These are phyloP conservation scores for Drosophila infuscata DNA, from an alignment of 2,888 invertebrate species.

Conservation along the genomic window DNA sequence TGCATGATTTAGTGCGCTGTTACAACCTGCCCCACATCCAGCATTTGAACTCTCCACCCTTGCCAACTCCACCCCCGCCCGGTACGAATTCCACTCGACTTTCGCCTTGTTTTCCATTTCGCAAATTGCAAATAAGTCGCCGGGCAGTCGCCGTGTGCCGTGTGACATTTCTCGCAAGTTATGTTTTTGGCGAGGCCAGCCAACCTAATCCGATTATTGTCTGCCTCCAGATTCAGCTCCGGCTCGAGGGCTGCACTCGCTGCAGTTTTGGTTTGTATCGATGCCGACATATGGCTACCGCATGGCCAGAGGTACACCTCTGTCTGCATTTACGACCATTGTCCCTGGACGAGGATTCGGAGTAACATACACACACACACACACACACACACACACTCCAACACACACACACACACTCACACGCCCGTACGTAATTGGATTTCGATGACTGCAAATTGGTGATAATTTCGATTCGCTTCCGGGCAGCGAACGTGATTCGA, in stretches of 20 bases:
- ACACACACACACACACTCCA: slow-evolving; percentile 15
- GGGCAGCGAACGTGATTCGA: slow-evolving; percentile 70
- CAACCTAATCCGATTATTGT: slow-evolving; percentile 74
- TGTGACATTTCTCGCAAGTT: slow-evolving; percentile 81
- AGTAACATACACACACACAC: slow-evolving; percentile 32
- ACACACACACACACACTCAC: slow-evolving; percentile 31
- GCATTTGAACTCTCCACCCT: slow-evolving; percentile 11
- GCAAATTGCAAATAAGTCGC: slow-evolving; percentile 80
- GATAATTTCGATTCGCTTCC: slow-evolving; percentile 82
- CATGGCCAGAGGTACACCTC: slow-evolving; percentile 40
- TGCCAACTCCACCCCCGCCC: not conserved
- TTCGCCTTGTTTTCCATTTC: slow-evolving; percentile 62
- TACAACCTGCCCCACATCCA: slow-evolving; percentile 30
- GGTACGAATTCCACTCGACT: slow-evolving; percentile 11
- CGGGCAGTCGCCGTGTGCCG: slow-evolving; percentile 53
- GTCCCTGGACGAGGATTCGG: slow-evolving; percentile 30
- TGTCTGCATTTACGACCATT: slow-evolving; percentile 42
- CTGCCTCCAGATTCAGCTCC: slow-evolving; percentile 20
- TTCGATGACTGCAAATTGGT: slow-evolving; percentile 84
- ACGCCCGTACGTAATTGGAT: slow-evolving; percentile 80
- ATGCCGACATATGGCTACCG: slow-evolving; percentile 61
- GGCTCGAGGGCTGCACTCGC: slow-evolving; percentile 34
- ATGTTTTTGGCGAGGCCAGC: slow-evolving; percentile 64
- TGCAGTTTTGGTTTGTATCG: slow-evolving; percentile 55
- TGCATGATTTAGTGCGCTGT: slow-evolving; percentile 74